Evolutionary conservation across 35 echinoderm and acorn worm genomes (phyloP).

Genomic region (Acanthaster planci): DNA sequence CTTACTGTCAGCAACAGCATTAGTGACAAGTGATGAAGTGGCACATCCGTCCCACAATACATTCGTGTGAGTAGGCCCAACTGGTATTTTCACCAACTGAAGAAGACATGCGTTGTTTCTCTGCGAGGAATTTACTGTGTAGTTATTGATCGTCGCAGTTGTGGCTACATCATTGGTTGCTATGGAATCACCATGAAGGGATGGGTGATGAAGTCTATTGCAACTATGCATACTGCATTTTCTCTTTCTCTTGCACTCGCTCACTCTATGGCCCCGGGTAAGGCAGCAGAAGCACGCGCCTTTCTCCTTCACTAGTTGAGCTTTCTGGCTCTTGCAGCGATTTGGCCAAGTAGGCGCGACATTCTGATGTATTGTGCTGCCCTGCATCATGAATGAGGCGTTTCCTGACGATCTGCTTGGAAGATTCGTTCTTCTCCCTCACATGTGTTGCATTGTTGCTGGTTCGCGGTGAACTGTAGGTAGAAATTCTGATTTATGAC

Average conservation of each 20-base stretch:
- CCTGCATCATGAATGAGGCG: not conserved
- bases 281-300: not conserved
- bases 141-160: not conserved
- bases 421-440: not conserved
- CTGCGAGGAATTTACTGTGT: not conserved
- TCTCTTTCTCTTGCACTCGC: not conserved
- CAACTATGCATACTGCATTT: not conserved
- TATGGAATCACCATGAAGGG: not conserved
- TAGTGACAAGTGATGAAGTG: constrained; percentile 48
- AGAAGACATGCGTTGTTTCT: constrained; percentile 35
- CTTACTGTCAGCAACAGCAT: constrained; percentile 17
- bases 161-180: not conserved
- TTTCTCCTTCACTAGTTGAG: not conserved
- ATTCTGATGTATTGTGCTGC: not conserved
- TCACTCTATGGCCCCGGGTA: not conserved
- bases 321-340: not conserved
- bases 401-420: not conserved
- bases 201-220: not conserved
- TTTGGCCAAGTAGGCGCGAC: not conserved
- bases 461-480: not conserved
- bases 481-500: constrained; percentile 23
- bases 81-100: constrained; percentile 40
- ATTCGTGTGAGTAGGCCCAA: not conserved
- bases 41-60: constrained; percentile 62
- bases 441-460: not conserved